These are phyloP conservation scores for Brachylomia viminalis DNA, from an alignment of 2,888 invertebrate genomes.

Conservation along the genomic window DNA sequence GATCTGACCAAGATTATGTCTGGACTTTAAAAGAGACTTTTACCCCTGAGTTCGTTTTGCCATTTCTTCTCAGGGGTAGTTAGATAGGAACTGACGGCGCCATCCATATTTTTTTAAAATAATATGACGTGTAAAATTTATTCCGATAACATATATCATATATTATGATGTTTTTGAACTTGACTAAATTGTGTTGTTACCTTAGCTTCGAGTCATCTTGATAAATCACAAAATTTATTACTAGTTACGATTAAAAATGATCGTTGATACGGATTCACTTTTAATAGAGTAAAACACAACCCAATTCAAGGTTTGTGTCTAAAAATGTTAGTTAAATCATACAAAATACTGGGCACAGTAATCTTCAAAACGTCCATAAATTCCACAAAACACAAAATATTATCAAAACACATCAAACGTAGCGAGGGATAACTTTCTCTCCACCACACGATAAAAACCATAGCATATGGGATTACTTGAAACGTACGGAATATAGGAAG, in stretches of 20 bases:
- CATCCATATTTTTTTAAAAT: neutral
- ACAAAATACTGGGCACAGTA: neutral
- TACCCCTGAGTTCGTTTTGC: neutral
- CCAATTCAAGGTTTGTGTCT: neutral
- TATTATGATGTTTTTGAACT: no score
- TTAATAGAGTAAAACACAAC: neutral
- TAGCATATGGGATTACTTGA: constrained; percentile 48
- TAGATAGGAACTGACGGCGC: neutral
- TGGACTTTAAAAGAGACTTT: neutral
- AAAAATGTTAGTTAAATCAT: neutral
- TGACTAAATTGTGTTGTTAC: neutral
- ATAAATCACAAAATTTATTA: neutral
- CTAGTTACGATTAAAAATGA: neutral
- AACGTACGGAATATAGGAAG: constrained; percentile 62
- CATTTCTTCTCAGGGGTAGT: neutral
- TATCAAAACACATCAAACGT: constrained; percentile 53
- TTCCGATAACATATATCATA: no score
- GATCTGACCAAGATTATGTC: neutral
- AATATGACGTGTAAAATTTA: neutral
- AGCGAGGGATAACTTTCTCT: constrained; percentile 40
- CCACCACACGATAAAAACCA: constrained; percentile 55
- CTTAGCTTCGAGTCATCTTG: neutral
- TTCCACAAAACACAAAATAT: constrained; percentile 21
- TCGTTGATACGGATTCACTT: neutral
- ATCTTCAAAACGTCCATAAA: neutral